phyloP scores from a whole-genome alignment of 2,888 invertebrate genomes.

The Drosophila acutilabella region DNA sequence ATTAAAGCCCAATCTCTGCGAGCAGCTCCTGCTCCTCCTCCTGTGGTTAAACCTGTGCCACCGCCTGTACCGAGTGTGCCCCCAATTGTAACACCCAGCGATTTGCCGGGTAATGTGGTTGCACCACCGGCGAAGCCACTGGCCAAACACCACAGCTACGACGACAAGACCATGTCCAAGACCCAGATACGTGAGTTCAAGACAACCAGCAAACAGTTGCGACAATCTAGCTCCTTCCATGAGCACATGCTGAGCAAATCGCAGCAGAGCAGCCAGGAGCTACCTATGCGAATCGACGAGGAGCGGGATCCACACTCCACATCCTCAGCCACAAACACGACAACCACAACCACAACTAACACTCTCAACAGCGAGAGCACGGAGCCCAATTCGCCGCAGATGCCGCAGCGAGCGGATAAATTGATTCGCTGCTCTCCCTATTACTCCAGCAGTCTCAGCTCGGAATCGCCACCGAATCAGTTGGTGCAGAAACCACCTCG shows the following conservation, averaged over 20 bases:
- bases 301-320: constrained; percentile 83
- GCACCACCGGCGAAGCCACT: constrained; percentile 87
- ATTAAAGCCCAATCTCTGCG: constrained; percentile 11
- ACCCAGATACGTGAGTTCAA: constrained; percentile 89
- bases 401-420: constrained; percentile 85
- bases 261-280: constrained; percentile 84
- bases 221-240: constrained; percentile 88
- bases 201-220: constrained; percentile 86
- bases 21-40: neutral
- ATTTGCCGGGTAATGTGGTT: constrained; percentile 71
- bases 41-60: constrained; percentile 39
- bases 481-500: constrained; percentile 88
- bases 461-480: constrained; percentile 89
- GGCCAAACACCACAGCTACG: constrained; percentile 88
- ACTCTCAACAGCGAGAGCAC: constrained; percentile 86
- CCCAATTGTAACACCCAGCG: constrained; percentile 76
- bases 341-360: constrained; percentile 85
- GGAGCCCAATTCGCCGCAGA: constrained; percentile 83
- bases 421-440: constrained; percentile 90
- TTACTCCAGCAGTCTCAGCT: constrained; percentile 91
- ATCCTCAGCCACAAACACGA: constrained; percentile 81
- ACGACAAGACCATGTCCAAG: constrained; percentile 88
- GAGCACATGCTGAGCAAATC: constrained; percentile 87
- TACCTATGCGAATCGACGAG: constrained; percentile 86
- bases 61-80: constrained; percentile 85